These are phyloP conservation scores for Mormyrus iriodes DNA, from an alignment of 2,113 vertebrate genomes.

Conservation along the genomic window DNA sequence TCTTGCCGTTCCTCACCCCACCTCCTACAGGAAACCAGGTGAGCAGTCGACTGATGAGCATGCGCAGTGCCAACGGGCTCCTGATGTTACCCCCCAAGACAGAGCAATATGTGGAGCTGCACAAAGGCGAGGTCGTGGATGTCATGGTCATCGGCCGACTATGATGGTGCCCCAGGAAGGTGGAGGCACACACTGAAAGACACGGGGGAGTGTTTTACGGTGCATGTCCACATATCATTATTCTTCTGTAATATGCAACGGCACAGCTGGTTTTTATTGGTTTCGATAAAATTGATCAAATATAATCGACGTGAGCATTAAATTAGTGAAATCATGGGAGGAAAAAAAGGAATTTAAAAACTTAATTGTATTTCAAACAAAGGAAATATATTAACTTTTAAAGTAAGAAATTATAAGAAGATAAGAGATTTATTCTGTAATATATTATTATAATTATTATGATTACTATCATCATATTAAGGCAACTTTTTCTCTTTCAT, in stretches of 20 bases:
- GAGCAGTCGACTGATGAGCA: slow-evolving; percentile 97
- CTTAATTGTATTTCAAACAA: slow-evolving; percentile 77
- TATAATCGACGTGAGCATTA: slow-evolving; percentile 74
- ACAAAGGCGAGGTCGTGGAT: slow-evolving; percentile 97
- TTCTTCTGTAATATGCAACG: slow-evolving; percentile 99
- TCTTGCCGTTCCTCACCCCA: neutral
- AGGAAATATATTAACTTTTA: slow-evolving; percentile 83
- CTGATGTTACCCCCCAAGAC: slow-evolving; percentile 99
- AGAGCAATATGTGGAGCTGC: slow-evolving; percentile 98
- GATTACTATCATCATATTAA: slow-evolving; percentile 68
- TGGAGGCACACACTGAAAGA: slow-evolving; percentile 33
- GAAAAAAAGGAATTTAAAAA: slow-evolving; percentile 41
- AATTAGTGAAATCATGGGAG: slow-evolving; percentile 21
- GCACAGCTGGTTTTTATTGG: slow-evolving; percentile 88
- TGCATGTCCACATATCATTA: slow-evolving; percentile 99
- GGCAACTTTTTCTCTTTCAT: slow-evolving; percentile 86
- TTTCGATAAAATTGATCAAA: slow-evolving; percentile 80
- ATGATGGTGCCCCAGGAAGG: slow-evolving; percentile 71
- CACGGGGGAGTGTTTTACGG: slow-evolving; percentile 60
- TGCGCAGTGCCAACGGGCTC: slow-evolving; percentile 98
- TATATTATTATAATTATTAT: slow-evolving; percentile 77
- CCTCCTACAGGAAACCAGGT: slow-evolving; percentile 84
- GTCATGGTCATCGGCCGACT: slow-evolving; percentile 99
- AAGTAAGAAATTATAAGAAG: slow-evolving; percentile 61
- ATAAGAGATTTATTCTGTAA: slow-evolving; percentile 94